Evolutionary conservation across 2,888 invertebrate genomes (phyloP).

Genomic region (Nemapogon koenigi): DNA sequence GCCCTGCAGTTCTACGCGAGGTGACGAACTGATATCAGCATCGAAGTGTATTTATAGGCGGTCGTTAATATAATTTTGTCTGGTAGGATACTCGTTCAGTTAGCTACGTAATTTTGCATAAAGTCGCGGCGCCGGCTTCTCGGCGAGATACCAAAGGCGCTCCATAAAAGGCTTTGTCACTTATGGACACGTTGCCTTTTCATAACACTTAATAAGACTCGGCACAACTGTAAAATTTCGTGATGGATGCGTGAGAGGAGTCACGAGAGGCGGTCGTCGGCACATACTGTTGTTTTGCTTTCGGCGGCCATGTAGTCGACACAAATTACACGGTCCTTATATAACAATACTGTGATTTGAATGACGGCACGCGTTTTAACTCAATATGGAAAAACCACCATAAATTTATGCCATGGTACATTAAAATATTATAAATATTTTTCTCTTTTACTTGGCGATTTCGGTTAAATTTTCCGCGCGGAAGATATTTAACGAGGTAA

Average conservation of each 20-base stretch:
- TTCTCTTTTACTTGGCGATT: no score
- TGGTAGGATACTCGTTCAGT: slow-evolving; percentile 1
- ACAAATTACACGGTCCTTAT: no score
- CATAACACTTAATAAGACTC: slow-evolving; percentile 53
- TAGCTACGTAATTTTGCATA: slow-evolving; percentile 1
- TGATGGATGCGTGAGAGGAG: slow-evolving; percentile 51
- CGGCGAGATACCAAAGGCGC: slow-evolving; percentile 27
- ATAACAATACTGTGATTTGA: no score
- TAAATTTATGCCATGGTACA: no score
- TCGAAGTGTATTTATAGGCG: slow-evolving; percentile 4
- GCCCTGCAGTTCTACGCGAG: slow-evolving; percentile 3
- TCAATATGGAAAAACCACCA: slow-evolving; percentile 39
- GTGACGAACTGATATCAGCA: slow-evolving; percentile 4
- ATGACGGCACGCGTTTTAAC: slow-evolving; percentile 48
- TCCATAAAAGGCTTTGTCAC: slow-evolving; percentile 50
- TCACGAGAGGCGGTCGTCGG: slow-evolving; percentile 48
- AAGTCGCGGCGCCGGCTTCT: slow-evolving; percentile 17
- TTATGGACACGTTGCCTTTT: slow-evolving; percentile 42
- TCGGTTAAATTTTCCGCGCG: no score
- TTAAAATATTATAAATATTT: no score
- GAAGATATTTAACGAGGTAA: slow-evolving; percentile 9
- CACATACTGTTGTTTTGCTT: slow-evolving; percentile 41
- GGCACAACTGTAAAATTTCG: slow-evolving; percentile 49
- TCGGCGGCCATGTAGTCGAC: slow-evolving; percentile 31
- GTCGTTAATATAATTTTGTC: slow-evolving; percentile 8